These are phyloP conservation scores for Sinhomidia bicolor DNA, from an alignment of 2,888 invertebrate species.

Conservation along the genomic window DNA sequence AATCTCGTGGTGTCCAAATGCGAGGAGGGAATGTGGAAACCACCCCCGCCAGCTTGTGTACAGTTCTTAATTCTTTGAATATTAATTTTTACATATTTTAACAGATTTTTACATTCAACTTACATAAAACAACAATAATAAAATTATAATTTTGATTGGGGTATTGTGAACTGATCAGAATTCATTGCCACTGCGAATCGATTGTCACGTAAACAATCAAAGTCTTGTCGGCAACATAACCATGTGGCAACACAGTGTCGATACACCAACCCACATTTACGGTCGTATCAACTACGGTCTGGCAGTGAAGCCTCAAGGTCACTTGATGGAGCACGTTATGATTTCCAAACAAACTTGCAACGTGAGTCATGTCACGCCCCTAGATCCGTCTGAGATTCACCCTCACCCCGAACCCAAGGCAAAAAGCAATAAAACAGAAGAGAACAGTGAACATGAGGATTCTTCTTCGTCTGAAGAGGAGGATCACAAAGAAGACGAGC, in stretches of 20 bases:
- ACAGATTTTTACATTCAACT: too few relatives aligned
- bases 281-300: conserved; percentile 74
- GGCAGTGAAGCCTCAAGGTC: conserved; percentile 76
- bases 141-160: too few relatives aligned
- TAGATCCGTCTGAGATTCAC: conserved; percentile 52
- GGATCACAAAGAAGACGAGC: not conserved
- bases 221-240: conserved; percentile 74
- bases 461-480: not conserved
- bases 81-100: not conserved
- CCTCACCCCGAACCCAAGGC: conserved; percentile 42
- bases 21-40: conserved; percentile 71
- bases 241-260: conserved; percentile 73
- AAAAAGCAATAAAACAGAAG: too few relatives aligned
- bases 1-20: conserved; percentile 72
- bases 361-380: conserved; percentile 48
- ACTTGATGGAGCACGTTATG: conserved; percentile 71
- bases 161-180: conserved; percentile 60
- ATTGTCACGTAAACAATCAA: conserved; percentile 75
- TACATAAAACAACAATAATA: too few relatives aligned
- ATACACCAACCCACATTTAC: conserved; percentile 69
- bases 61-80: not conserved
- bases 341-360: conserved; percentile 75
- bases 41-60: conserved; percentile 77
- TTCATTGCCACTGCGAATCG: conserved; percentile 74
- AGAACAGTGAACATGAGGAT: not conserved